phyloP scores from a whole-genome alignment of 2,888 invertebrate species.

The Drosophila suboccidentalis region DNA sequence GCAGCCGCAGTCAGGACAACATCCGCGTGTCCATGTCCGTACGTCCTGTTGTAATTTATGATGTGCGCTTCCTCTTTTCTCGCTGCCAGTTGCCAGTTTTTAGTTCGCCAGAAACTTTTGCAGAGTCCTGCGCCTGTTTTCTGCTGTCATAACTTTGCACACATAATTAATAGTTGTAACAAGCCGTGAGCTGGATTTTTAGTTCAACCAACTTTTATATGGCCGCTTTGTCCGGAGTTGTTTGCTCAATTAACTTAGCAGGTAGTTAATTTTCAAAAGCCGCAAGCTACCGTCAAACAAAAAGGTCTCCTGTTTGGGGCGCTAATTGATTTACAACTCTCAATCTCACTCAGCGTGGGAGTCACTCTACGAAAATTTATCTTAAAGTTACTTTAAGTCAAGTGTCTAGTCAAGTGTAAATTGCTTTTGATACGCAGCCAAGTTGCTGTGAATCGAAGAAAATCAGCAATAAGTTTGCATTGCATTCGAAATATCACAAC shows the following conservation, averaged over 20 bases:
- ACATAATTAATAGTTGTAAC: constrained; percentile 84
- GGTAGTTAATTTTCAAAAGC: constrained; percentile 83
- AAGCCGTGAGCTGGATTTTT: constrained; percentile 65
- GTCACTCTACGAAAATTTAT: neutral
- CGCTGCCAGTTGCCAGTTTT: constrained; percentile 49
- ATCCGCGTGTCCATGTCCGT: constrained; percentile 73
- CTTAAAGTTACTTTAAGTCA: constrained; percentile 44
- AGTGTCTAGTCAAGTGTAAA: constrained; percentile 43
- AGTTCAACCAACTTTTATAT: constrained; percentile 69
- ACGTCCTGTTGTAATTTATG: constrained; percentile 72
- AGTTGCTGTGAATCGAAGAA: constrained; percentile 42
- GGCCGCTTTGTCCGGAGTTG: constrained; percentile 60
- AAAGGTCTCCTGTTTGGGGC: constrained; percentile 31
- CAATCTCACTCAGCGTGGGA: neutral
- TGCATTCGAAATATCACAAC: constrained; percentile 58
- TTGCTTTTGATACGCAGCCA: constrained; percentile 55
- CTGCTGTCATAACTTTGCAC: constrained; percentile 83
- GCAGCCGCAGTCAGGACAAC: constrained; percentile 55
- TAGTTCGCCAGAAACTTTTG: constrained; percentile 23
- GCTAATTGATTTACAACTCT: constrained; percentile 75
- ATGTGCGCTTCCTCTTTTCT: constrained; percentile 73
- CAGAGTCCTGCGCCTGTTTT: constrained; percentile 76
- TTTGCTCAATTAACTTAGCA: constrained; percentile 84
- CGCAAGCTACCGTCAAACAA: constrained; percentile 36
- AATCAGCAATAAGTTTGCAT: constrained; percentile 49